Evolutionary conservation across 2,888 invertebrate species (phyloP).

Genomic region (Melanostoma mellinum): DNA sequence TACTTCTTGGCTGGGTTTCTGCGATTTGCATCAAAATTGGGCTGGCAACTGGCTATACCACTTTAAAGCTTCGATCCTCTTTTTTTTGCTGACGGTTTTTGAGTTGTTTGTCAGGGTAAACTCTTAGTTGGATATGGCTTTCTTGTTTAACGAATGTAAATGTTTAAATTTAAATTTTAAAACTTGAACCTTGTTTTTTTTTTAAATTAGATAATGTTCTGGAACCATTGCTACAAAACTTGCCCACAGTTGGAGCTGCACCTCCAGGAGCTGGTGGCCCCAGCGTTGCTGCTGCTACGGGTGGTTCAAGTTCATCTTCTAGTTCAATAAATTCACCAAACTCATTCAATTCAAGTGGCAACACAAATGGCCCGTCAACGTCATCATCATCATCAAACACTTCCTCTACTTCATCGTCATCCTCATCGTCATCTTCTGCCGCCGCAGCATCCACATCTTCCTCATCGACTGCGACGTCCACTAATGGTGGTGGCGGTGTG

Average conservation of each 20-base stretch:
- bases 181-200: not conserved
- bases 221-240: conserved; percentile 89
- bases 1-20: too few species aligned
- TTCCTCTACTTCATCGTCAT: conserved; percentile 56
- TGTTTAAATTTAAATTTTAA: not conserved
- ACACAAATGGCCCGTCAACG: conserved; percentile 64
- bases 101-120: too few species aligned
- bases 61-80: too few species aligned
- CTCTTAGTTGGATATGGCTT: too few species aligned
- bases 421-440: conserved; percentile 69
- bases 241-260: conserved; percentile 82
- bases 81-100: too few species aligned
- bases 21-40: too few species aligned
- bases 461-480: conserved; percentile 61
- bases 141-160: too few species aligned
- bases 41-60: too few species aligned
- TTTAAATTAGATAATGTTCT: conserved; percentile 78
- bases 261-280: conserved; percentile 75
- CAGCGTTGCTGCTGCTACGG: conserved; percentile 69
- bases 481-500: conserved; percentile 43
- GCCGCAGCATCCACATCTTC: conserved; percentile 70
- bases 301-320: conserved; percentile 68
- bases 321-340: conserved; percentile 56
- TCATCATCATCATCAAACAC: conserved; percentile 65
- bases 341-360: conserved; percentile 71